These are phyloP conservation scores for Phalanger gymnotis DNA, from an alignment of 2,797 vertebrate genomes.

Conservation along the genomic window DNA sequence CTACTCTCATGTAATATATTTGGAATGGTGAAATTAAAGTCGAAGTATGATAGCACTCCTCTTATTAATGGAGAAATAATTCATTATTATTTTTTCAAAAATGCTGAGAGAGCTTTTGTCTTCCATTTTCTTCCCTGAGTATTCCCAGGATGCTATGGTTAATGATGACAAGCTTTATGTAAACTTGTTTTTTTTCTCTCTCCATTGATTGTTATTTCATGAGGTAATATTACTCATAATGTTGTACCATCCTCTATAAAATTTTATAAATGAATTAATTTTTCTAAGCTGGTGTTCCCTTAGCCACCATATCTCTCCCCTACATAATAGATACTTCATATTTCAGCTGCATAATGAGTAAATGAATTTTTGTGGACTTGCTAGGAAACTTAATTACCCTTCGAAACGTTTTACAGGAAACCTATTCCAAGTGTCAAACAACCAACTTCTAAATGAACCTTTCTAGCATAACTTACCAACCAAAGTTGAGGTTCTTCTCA, in stretches of 20 bases:
- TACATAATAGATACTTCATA: background rate
- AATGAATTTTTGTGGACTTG: background rate
- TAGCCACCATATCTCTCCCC: background rate
- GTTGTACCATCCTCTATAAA: background rate
- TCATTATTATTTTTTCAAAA: background rate
- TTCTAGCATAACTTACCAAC: background rate
- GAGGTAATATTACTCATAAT: background rate
- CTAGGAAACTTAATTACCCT: background rate
- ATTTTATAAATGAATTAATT: background rate
- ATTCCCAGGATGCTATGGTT: background rate
- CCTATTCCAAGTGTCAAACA: background rate
- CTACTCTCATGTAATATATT: background rate
- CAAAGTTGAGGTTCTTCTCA: background rate
- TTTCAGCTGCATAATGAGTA: background rate
- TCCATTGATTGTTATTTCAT: background rate
- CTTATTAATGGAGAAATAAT: background rate
- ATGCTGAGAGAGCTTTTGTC: background rate
- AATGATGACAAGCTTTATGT: background rate
- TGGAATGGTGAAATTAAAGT: background rate
- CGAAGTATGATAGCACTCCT: background rate
- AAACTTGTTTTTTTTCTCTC: background rate
- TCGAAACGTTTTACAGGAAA: background rate
- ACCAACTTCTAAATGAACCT: background rate
- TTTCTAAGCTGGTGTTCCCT: background rate
- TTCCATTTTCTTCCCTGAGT: background rate